Percentiles rank a stretch among this genome's conserved stretches.
phyloP scores from a whole-genome alignment of 1,140 invertebrate genomes.

The Pemphigus obesinymphae region DNA sequence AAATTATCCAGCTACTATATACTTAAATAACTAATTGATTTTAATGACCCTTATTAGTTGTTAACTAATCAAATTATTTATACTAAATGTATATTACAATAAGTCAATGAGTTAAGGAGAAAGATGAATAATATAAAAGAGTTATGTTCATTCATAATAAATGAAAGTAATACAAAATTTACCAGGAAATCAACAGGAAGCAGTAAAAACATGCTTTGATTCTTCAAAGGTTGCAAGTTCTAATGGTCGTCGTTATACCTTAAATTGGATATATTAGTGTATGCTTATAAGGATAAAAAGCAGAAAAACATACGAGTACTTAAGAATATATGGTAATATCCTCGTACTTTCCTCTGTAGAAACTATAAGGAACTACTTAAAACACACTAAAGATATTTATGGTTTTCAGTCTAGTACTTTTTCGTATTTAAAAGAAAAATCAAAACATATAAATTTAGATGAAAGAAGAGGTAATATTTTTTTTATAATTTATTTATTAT shows the following conservation, averaged over 20 bases:
- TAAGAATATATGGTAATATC: too few species aligned
- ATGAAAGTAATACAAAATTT: neutral
- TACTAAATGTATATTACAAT: too few species aligned
- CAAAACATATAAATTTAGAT: neutral
- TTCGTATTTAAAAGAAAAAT: neutral
- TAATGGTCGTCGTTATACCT: neutral
- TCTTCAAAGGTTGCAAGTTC: neutral
- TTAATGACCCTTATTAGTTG: too few species aligned
- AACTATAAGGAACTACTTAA: neutral
- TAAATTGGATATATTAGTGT: constrained; percentile 5
- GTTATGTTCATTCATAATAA: too few species aligned
- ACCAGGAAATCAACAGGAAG: neutral
- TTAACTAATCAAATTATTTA: too few species aligned
- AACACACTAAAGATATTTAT: neutral
- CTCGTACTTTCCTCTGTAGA: neutral
- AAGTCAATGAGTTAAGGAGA: too few species aligned
- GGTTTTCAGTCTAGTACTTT: neutral
- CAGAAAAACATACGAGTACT: neutral
- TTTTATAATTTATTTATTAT: neutral
- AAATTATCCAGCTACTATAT: too few species aligned
- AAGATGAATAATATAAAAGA: too few species aligned
- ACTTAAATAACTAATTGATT: too few species aligned
- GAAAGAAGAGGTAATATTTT: neutral
- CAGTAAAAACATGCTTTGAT: neutral
- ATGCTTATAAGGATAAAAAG: too few species aligned